Base-by-base conservation (phyloP, 1,140 invertebrate species). In the Metopolophium dirhodum region DNA sequence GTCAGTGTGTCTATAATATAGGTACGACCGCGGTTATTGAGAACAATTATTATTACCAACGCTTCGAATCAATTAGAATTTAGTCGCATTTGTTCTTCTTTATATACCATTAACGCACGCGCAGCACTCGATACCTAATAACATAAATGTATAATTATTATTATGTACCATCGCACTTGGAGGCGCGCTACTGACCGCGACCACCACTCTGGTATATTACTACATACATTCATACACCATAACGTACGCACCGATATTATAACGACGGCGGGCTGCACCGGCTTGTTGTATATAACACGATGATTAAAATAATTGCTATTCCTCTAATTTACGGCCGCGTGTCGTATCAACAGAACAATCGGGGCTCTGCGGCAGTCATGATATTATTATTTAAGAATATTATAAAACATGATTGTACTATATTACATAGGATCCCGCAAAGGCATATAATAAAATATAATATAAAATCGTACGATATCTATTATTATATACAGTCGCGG, bases 391-490 rank as follows among this genome's bases (percentile, higher is more conserved):
- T 87, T 23, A 26, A 89, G 87, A 35, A 37, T 89, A 89, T 89
- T 89, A 89, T 89, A 89, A 89, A 89, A 54, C 87, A 35, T 89
- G 49, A 89, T 89, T 54, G 49, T 41, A 57, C n/a, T 89, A 35
- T 77, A 77, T 77, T 77, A 77, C 3, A 41, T 41, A n/a, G 61
- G 30, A 68, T n/a, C 30, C 18, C 14, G 61, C 30, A 77, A 77
- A n/a, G 61, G 61, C n/a, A 77, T 18, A 35, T 47, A 47, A 47
- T 47, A 47, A 8, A 41, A 14, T 77, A 7, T 35, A 77, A 35
- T n/a, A 77, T 77, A 77, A 77, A 68, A 68, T 11, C 30, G 30
- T 68, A 68, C 61, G 61, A 41, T 41, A 41, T 41, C 3, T 41
- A 68, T 7, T 77, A n/a, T 77, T n/a, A 77, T n/a, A 77, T n/a